Conservation (phyloP, 2,113 vertebrate genomes). For the Pelecanus crispus region DNA sequence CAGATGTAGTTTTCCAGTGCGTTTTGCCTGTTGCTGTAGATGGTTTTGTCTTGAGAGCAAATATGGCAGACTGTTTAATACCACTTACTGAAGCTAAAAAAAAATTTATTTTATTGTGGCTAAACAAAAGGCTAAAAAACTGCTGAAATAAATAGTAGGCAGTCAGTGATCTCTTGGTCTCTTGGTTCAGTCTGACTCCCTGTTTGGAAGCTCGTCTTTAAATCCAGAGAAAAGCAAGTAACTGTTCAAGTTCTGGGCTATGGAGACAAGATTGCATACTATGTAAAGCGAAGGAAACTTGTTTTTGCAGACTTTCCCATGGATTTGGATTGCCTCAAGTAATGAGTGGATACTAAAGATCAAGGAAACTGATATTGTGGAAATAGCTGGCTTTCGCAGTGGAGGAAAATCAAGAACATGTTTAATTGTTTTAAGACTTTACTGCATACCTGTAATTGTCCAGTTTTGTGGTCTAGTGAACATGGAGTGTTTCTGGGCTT, state of each 20-base stretch:
- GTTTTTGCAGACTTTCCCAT: slow-evolving; percentile 26
- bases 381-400: slow-evolving; percentile 50
- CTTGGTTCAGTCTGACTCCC: neutral
- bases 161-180: neutral
- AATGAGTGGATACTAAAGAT: slow-evolving; percentile 30
- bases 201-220: neutral
- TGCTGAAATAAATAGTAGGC: neutral
- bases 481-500: slow-evolving; percentile 88
- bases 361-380: slow-evolving; percentile 16
- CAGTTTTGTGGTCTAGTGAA: slow-evolving; percentile 85
- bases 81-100: neutral
- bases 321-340: slow-evolving; percentile 66
- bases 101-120: neutral
- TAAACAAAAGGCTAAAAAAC: neutral
- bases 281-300: neutral
- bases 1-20: neutral
- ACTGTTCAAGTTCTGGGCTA: neutral
- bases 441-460: slow-evolving; percentile 96
- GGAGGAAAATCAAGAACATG: slow-evolving; percentile 71
- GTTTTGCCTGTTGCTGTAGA: neutral
- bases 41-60: neutral
- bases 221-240: neutral
- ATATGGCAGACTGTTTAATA: neutral
- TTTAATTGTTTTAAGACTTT: slow-evolving; percentile 64
- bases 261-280: neutral